A percentile compares a stretch with the other conserved stretches of the same genome.
These are phyloP conservation scores for Drosophila lacteicornis DNA, from an alignment of 1,140 invertebrate species.

Conservation along the genomic window DNA sequence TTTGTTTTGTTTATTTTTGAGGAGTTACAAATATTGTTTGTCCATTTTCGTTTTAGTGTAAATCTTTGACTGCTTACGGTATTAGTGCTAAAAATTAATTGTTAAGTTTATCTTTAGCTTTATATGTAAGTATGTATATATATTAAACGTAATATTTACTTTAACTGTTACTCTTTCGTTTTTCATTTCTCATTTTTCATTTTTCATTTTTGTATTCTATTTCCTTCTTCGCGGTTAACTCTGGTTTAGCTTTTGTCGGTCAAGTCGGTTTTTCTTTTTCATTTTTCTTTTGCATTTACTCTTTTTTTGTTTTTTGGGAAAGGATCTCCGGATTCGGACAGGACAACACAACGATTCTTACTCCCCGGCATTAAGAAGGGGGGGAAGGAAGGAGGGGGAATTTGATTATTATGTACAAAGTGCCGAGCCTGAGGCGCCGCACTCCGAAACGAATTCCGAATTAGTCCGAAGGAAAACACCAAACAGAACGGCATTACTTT, in stretches of 20 bases:
- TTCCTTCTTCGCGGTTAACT: slow-evolving; percentile 44
- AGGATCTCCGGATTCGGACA: slow-evolving; percentile 1
- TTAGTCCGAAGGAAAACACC: slow-evolving; percentile 40
- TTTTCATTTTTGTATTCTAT: slow-evolving; percentile 38
- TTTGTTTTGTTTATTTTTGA: slow-evolving; percentile 32
- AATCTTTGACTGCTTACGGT: slow-evolving; percentile 56
- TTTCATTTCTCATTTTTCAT: not conserved
- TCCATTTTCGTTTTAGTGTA: slow-evolving; percentile 40
- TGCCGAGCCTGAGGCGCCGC: slow-evolving; percentile 18
- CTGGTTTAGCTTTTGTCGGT: slow-evolving; percentile 36
- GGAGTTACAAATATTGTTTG: slow-evolving; percentile 52
- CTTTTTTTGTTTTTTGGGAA: not conserved
- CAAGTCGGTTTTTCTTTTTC: slow-evolving; percentile 21
- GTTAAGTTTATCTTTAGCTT: slow-evolving; percentile 53
- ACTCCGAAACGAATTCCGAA: slow-evolving; percentile 35
- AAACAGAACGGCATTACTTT: slow-evolving; percentile 28
- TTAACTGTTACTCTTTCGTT: slow-evolving; percentile 17
- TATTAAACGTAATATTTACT: slow-evolving; percentile 52
- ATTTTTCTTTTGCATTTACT: not conserved
- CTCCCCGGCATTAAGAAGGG: not conserved
- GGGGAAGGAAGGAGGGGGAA: not conserved
- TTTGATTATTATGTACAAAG: slow-evolving; percentile 27
- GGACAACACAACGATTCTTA: slow-evolving; percentile 22
- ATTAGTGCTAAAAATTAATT: slow-evolving; percentile 54
- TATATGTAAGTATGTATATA: slow-evolving; percentile 33